These are phyloP conservation scores for Zapornia atra DNA, from an alignment of 2,113 vertebrate genomes.

Conservation along the genomic window DNA sequence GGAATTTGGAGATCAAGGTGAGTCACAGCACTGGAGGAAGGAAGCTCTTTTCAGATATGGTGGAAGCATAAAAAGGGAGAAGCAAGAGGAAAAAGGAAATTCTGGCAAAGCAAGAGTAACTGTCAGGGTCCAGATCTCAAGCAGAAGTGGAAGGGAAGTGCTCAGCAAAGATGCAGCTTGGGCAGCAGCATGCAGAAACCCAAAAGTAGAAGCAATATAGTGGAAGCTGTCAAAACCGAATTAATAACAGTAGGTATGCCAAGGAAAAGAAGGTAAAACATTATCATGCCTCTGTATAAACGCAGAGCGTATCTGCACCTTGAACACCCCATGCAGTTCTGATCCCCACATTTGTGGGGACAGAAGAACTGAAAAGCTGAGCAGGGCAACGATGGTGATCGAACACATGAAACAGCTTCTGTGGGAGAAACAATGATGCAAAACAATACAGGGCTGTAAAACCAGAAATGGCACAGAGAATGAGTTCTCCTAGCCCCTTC, in stretches of 20 bases:
- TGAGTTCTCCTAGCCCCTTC: not conserved
- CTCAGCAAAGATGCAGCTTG: not conserved
- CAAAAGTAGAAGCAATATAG: not conserved
- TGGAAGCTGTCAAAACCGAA: conserved; percentile 10
- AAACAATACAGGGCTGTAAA: not conserved
- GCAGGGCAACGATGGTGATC: not conserved
- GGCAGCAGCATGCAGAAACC: not conserved
- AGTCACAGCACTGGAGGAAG: not conserved
- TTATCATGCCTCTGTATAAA: not conserved
- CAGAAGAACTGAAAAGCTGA: not conserved
- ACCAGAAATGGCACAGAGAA: not conserved
- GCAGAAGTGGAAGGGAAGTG: not conserved
- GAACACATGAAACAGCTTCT: not conserved
- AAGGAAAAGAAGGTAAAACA: not conserved
- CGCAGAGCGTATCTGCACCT: not conserved
- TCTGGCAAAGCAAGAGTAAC: not conserved
- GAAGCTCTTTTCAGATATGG: conserved; percentile 20
- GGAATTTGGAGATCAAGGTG: conserved; percentile 58
- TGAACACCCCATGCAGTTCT: not conserved
- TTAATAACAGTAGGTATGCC: not conserved
- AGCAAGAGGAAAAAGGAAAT: conserved; percentile 23
- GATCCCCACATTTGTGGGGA: not conserved
- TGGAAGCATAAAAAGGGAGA: not conserved
- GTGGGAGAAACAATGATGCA: not conserved
- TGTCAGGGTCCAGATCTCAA: not conserved